Percentiles rank a stretch among this genome's conserved stretches.
These are phyloP conservation scores for Luidia sarsii DNA, from an alignment of 53 echinoderm and acorn worm species.

Conservation along the genomic window DNA sequence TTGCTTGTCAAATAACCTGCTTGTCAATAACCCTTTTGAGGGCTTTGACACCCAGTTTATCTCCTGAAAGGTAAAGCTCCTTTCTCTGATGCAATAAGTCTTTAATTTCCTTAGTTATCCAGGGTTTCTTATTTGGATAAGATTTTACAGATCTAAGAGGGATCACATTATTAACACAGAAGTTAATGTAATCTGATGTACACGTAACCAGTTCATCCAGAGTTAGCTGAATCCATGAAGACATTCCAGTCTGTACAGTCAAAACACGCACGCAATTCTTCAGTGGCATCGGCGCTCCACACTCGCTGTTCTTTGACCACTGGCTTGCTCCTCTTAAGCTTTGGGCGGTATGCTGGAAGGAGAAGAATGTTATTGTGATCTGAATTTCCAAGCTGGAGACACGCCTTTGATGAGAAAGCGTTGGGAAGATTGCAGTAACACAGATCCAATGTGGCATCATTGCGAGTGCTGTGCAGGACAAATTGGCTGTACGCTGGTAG, in stretches of 20 bases:
- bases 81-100: not conserved
- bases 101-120: slow-evolving; percentile 12
- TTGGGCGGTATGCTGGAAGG: slow-evolving; percentile 44
- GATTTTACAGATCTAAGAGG: slow-evolving; percentile 5
- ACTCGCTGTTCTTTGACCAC: not conserved
- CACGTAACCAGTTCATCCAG: slow-evolving; percentile 7
- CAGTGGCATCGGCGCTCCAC: slow-evolving; percentile 18
- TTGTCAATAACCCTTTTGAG: slow-evolving; percentile 30
- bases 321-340: slow-evolving; percentile 25
- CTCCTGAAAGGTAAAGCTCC: not conserved
- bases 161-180: slow-evolving; percentile 25
- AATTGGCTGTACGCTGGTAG: slow-evolving; percentile 43
- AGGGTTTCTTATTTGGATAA: slow-evolving; percentile 52
- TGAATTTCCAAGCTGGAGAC: slow-evolving; percentile 52
- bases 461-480: slow-evolving; percentile 44
- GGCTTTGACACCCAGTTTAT: not conserved
- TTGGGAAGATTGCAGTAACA: slow-evolving; percentile 55
- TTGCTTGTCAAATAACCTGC: not conserved
- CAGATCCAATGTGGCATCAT: slow-evolving; percentile 43
- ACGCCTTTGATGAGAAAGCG: slow-evolving; percentile 26
- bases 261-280: slow-evolving; percentile 7
- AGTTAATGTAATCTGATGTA: slow-evolving; percentile 44
- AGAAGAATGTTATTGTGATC: slow-evolving; percentile 69
- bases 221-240: not conserved
- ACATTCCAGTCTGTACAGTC: slow-evolving; percentile 50